phyloP scores from a whole-genome alignment of 2,888 invertebrate genomes.

The Ophion slaviceki region DNA sequence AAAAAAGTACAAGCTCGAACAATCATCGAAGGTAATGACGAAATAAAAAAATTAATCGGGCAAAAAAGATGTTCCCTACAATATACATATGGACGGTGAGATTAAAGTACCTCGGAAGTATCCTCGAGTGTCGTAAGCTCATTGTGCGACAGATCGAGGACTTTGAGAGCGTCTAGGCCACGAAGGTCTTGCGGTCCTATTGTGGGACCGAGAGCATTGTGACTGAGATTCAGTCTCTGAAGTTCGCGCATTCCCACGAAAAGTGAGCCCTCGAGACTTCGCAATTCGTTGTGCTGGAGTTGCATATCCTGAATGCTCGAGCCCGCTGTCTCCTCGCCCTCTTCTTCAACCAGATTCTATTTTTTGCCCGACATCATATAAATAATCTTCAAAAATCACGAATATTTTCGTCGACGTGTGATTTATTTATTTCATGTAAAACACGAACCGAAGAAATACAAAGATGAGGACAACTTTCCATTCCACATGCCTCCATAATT shows the following conservation, averaged over 20 bases:
- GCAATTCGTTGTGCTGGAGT: constrained; percentile 90
- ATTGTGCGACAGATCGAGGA: constrained; percentile 92
- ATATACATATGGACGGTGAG: not conserved
- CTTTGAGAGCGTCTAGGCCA: constrained; percentile 89
- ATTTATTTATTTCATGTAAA: not conserved
- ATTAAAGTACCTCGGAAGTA: constrained; percentile 89
- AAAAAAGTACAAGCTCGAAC: not conserved
- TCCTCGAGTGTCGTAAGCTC: constrained; percentile 91
- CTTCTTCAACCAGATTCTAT: constrained; percentile 91
- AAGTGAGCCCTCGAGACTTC: constrained; percentile 89
- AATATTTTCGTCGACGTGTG: not conserved
- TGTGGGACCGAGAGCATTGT: constrained; percentile 88
- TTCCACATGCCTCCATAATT: not conserved
- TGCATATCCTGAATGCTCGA: constrained; percentile 89
- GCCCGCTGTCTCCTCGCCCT: constrained; percentile 83
- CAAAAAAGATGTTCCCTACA: not conserved
- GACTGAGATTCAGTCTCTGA: constrained; percentile 89
- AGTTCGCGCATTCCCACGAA: constrained; percentile 90
- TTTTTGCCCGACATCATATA: not conserved
- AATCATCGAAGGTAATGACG: not conserved
- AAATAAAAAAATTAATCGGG: not conserved
- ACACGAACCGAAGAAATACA: not conserved
- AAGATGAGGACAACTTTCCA: not conserved
- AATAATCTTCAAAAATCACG: not conserved
- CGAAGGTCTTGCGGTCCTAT: constrained; percentile 92